Base-by-base conservation (phyloP, 2,888 invertebrate genomes). In the Gymnoscelis rufifasciata region DNA sequence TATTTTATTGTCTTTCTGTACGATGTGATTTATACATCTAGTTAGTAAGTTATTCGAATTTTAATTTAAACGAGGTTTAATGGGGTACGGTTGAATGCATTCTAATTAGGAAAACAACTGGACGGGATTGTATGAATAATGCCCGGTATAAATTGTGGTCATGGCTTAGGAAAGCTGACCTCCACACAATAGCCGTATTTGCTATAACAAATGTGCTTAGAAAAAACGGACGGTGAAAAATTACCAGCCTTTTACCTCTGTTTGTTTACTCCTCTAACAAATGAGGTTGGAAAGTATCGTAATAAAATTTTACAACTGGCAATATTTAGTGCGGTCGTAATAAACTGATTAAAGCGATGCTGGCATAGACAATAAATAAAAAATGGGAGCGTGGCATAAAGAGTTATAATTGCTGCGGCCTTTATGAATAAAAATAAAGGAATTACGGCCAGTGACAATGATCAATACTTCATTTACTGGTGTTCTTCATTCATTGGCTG, bases 1-100 rank as follows among this genome's bases (percentile, higher is more conserved):
- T 87, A 87, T 88, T 86, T 83, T 84, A 88, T 88, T 84, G 84
- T 87, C 81, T 86, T 78, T 78, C 76, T 66, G 70, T 78, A 65
- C 64, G 64, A 52, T 60, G 67, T 86, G 88, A 88, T 88, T 88
- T 88, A 88, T 87, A 81, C 57, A 62, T 80, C 86, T 87, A 88
- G 87, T 88, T 88, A 87, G 87, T 87, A 86, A 87, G 84, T 88
- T 87, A 87, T 87, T 87, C 66, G 78, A 82, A 74, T 87, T 88
- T 88, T 87, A 87, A 87, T 88, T 88, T 88, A 81, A 83, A 80
- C 78, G 79, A 76, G 79, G 78, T 87, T 87, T 87, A 88, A 88
- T 87, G 84, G 86, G 81, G 68, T 78, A 69, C 74, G 77, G 61
- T 69, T 88, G 88, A 88, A 88, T 88, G 87, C 83, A 66, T 87